Percentiles rank a stretch among this genome's conserved stretches.
Evolutionary conservation across 2,888 invertebrate genomes (phyloP).

Genomic region (Cheilosia pagana): DNA sequence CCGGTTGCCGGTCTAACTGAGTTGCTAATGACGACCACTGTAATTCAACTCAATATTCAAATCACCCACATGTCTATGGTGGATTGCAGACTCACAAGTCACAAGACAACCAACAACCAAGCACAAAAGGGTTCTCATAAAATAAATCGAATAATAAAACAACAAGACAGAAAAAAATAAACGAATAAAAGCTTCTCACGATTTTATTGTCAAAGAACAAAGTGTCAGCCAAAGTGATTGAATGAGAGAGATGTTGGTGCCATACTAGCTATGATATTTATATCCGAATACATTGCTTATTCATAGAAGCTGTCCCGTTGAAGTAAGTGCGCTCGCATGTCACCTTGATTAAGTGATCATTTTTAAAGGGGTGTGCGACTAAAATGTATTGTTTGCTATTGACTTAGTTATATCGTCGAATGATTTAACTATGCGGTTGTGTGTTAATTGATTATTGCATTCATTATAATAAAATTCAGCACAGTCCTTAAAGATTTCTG

Average conservation of each 20-base stretch:
- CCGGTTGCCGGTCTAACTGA: slow-evolving; percentile 30
- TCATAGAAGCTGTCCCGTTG: slow-evolving; percentile 15
- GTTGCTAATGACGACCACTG: slow-evolving; percentile 15
- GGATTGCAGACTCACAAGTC: slow-evolving; percentile 9
- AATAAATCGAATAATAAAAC: background rate
- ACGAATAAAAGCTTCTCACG: slow-evolving; percentile 50
- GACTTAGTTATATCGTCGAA: background rate
- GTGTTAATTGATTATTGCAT: background rate
- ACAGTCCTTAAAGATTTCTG: too few species aligned
- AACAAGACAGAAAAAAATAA: background rate
- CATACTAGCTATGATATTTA: slow-evolving; percentile 17
- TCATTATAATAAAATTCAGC: too few species aligned
- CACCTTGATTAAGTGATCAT: slow-evolving; percentile 42
- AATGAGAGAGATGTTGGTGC: slow-evolving; percentile 9
- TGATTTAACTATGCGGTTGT: background rate
- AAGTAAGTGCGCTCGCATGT: slow-evolving; percentile 12
- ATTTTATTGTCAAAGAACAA: slow-evolving; percentile 37
- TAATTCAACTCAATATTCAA: slow-evolving; percentile 63
- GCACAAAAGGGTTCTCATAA: slow-evolving; percentile 36
- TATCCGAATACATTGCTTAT: slow-evolving; percentile 34
- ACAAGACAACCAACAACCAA: background rate
- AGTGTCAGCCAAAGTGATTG: slow-evolving; percentile 15
- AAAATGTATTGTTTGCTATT: background rate
- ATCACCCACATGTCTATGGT: slow-evolving; percentile 64
- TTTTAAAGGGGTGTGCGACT: background rate